phyloP scores from a whole-genome alignment of 2,797 vertebrate genomes.

The Enteromius mattozi region DNA sequence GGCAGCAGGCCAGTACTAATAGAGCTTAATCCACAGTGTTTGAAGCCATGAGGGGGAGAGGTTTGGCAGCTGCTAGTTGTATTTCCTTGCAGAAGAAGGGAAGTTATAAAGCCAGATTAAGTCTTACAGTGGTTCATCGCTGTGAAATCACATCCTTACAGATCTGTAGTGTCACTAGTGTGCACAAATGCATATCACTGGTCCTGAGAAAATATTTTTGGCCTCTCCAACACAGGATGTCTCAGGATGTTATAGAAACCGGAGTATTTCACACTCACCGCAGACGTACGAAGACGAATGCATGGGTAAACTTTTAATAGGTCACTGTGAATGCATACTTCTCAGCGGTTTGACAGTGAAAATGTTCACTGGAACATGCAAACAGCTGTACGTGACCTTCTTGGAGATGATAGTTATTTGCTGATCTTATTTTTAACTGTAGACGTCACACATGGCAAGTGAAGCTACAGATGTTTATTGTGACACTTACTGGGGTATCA shows the following conservation, averaged over 20 bases:
- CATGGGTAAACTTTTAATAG: conserved; percentile 30
- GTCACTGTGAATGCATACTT: conserved; percentile 30
- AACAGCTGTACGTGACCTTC: conserved; percentile 22
- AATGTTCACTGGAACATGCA: conserved; percentile 38
- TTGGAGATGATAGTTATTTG: conserved; percentile 21
- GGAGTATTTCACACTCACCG: conserved; percentile 1
- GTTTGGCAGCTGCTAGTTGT: conserved; percentile 51
- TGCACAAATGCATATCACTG: neutral
- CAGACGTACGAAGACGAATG: conserved; percentile 30
- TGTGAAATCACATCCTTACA: conserved; percentile 24
- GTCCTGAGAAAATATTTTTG: conserved; percentile 23
- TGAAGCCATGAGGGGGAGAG: conserved; percentile 50
- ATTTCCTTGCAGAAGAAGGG: conserved; percentile 47
- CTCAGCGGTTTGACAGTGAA: conserved; percentile 24
- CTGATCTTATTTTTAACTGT: conserved; percentile 22
- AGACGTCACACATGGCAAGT: neutral
- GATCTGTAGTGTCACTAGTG: conserved; percentile 6
- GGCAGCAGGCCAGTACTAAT: conserved; percentile 58
- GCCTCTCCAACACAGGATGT: conserved; percentile 15
- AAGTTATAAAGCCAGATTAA: conserved; percentile 43
- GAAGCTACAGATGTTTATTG: neutral
- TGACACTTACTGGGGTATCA: neutral
- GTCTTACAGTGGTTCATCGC: conserved; percentile 26
- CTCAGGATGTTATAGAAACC: conserved; percentile 6
- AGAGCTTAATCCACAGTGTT: conserved; percentile 56